Conservation (phyloP, 2,797 vertebrate genomes). For the Eulemur rubriventer region DNA sequence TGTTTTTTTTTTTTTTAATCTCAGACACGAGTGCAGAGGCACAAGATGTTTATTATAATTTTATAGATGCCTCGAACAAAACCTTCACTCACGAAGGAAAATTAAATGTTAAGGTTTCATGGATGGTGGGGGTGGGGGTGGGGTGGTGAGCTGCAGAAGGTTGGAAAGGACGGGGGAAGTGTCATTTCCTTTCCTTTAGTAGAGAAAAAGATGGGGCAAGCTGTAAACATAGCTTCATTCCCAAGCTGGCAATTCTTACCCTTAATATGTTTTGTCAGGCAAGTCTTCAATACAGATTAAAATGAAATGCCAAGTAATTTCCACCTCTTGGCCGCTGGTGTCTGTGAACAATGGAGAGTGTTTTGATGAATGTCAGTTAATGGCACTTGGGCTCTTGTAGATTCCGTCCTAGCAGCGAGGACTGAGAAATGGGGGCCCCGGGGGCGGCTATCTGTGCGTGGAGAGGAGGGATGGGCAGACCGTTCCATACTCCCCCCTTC, state of each 20-base stretch:
- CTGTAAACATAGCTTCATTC: conserved; percentile 53
- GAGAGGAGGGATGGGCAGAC: background rate
- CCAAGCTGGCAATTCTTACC: conserved; percentile 60
- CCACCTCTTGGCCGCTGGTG: conserved; percentile 66
- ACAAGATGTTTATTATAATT: conserved; percentile 70
- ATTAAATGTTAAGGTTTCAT: conserved; percentile 51
- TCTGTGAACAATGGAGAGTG: conserved; percentile 74
- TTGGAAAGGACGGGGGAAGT: background rate
- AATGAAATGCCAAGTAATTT: conserved; percentile 64
- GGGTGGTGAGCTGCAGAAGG: background rate
- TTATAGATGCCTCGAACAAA: conserved; percentile 72
- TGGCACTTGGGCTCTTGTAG: background rate
- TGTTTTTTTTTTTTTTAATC: conserved; percentile 71
- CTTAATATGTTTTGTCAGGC: conserved; percentile 79
- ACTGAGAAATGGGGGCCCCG: background rate
- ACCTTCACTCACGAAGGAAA: conserved; percentile 65
- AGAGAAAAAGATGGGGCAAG: conserved; percentile 20
- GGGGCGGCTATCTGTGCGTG: background rate
- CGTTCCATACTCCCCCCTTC: background rate
- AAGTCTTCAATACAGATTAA: conserved; percentile 69
- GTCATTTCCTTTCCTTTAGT: conserved; percentile 67
- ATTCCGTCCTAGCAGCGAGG: conserved; percentile 19
- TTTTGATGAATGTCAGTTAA: conserved; percentile 49
- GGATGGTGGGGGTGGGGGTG: conserved; percentile 31
- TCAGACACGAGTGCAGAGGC: conserved; percentile 71